A percentile compares a stretch with the other conserved stretches of the same genome.
Evolutionary conservation across 2,797 vertebrate species (phyloP).

Genomic region (Spinus pinus): DNA sequence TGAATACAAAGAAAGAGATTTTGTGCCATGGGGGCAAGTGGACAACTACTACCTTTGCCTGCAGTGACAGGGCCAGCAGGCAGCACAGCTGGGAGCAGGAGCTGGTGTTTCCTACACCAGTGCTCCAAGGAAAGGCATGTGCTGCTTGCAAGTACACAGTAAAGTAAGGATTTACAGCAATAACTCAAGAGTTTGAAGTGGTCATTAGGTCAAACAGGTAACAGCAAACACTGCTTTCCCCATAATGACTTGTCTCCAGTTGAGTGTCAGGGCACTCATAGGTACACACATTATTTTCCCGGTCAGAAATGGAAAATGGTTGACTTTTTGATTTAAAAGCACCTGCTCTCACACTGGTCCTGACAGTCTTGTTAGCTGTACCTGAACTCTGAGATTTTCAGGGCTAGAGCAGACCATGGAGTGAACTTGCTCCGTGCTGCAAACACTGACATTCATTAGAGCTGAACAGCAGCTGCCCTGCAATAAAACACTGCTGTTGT

Average conservation of each 20-base stretch:
- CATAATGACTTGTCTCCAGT: background rate
- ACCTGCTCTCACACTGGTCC: background rate
- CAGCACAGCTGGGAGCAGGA: background rate
- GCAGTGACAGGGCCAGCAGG: background rate
- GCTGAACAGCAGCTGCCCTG: background rate
- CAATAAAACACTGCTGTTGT: background rate
- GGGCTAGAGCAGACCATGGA: background rate
- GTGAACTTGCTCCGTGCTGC: background rate
- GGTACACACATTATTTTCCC: background rate
- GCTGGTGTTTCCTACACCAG: background rate
- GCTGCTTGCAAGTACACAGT: background rate
- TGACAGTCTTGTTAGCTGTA: background rate
- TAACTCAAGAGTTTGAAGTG: background rate
- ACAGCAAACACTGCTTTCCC: background rate
- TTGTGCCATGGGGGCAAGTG: rapidly evolving
- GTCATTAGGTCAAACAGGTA: background rate
- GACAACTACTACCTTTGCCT: background rate
- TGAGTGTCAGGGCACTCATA: background rate
- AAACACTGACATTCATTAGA: background rate
- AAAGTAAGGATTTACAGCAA: background rate
- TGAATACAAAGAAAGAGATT: background rate
- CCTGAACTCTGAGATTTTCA: background rate
- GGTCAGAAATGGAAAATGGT: background rate
- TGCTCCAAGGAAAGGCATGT: background rate
- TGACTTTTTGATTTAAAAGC: background rate